A percentile compares a stretch with the other conserved stretches of the same genome.
Conservation (phyloP, 2,113 vertebrate species). For the Pterocles gutturalis region DNA sequence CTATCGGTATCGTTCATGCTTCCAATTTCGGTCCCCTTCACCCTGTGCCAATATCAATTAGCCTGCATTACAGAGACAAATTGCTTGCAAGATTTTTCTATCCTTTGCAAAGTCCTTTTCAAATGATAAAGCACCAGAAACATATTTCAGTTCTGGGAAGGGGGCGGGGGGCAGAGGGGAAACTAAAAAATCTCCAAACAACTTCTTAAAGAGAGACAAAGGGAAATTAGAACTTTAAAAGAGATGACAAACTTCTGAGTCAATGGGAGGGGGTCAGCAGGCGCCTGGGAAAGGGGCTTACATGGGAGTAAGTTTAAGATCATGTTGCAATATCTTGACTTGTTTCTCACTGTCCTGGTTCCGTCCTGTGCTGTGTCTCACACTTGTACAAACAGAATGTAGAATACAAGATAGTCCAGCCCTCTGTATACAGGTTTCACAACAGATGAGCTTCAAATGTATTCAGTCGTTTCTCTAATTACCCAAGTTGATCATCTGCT, state of each 20-base stretch:
- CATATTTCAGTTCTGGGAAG: rapidly evolving
- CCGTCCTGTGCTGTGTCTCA: background rate
- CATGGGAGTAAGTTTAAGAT: background rate
- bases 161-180: background rate
- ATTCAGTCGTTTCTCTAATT: constrained; percentile 22
- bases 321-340: background rate
- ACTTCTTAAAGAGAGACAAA: background rate
- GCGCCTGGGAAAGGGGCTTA: background rate
- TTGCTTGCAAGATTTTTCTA: background rate
- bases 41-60: background rate
- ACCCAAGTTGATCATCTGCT: background rate
- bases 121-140: background rate
- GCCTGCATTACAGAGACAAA: background rate
- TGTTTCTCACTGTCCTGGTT: background rate
- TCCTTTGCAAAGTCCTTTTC: background rate
- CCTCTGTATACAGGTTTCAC: background rate
- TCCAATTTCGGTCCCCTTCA: background rate
- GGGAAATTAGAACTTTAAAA: background rate
- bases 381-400: background rate
- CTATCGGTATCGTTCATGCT: background rate
- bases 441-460: background rate
- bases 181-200: background rate
- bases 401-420: background rate
- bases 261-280: rapidly evolving
- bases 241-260: background rate